Percentiles rank a stretch among this genome's conserved stretches.
These are phyloP conservation scores for Sclerodermus sp. DNA, from an alignment of 2,888 invertebrate species.

Conservation along the genomic window DNA sequence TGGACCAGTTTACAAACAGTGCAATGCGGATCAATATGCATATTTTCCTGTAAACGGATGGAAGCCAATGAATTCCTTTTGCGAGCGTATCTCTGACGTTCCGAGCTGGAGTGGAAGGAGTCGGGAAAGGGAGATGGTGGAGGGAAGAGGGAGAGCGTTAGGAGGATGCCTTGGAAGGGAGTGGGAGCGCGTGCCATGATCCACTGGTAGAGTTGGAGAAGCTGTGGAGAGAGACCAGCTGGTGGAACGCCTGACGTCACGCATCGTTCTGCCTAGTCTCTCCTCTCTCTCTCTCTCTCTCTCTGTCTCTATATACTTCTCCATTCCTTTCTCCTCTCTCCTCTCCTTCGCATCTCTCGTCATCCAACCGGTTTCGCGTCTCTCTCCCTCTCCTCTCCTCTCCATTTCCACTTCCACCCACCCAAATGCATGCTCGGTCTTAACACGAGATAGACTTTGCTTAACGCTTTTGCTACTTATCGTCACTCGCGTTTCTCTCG, in stretches of 20 bases:
- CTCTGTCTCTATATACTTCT: not conserved
- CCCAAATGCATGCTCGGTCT: too few relatives aligned
- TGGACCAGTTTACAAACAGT: too few relatives aligned
- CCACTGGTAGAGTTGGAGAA: slow-evolving; percentile 9
- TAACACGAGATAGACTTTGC: too few relatives aligned
- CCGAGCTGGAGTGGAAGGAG: not conserved
- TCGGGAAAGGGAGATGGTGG: not conserved
- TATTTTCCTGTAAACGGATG: too few relatives aligned
- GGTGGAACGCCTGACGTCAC: slow-evolving; percentile 36
- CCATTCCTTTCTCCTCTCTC: not conserved
- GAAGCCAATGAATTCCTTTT: too few relatives aligned
- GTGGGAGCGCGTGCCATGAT: slow-evolving; percentile 2
- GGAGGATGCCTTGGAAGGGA: not conserved
- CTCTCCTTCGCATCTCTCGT: slow-evolving; percentile 3
- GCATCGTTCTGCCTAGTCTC: slow-evolving; percentile 24
- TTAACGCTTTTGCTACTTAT: too few relatives aligned
- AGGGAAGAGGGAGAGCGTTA: not conserved
- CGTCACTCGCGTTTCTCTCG: too few relatives aligned
- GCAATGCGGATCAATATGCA: too few relatives aligned
- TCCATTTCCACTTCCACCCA: too few relatives aligned
- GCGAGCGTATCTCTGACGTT: slow-evolving; percentile 3
- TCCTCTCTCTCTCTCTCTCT: slow-evolving; percentile 1
- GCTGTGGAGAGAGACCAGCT: slow-evolving; percentile 24
- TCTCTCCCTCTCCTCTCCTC: not conserved
- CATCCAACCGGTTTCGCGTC: slow-evolving; percentile 1